phyloP scores from a whole-genome alignment of 2,888 invertebrate species.

The Philaethria dido region DNA sequence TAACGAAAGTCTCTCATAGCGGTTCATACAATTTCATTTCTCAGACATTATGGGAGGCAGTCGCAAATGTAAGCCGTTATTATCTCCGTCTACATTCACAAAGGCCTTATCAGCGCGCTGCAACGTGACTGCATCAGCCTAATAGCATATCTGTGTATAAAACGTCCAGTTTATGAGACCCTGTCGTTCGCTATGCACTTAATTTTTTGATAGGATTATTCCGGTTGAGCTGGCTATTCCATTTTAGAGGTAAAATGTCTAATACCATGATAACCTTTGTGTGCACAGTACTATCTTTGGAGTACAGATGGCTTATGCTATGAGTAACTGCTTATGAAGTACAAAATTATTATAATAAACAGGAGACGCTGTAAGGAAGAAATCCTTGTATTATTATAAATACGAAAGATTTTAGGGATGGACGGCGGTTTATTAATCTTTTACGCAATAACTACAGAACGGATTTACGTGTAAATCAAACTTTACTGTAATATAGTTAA shows the following conservation, averaged over 20 bases:
- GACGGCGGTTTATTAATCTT: no score
- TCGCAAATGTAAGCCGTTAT: constrained; percentile 37
- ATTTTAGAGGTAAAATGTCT: constrained; percentile 11
- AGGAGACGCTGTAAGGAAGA: no score
- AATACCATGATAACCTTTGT: not conserved
- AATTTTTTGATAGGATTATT: constrained; percentile 30
- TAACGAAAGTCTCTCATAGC: not conserved
- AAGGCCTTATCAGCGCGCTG: constrained; percentile 42
- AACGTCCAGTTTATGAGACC: constrained; percentile 34
- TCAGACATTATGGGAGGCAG: constrained; percentile 7
- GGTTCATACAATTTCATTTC: constrained; percentile 13
- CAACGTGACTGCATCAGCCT: constrained; percentile 42
- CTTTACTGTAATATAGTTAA: no score
- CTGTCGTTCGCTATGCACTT: constrained; percentile 32
- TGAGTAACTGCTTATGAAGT: not conserved
- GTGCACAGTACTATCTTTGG: not conserved
- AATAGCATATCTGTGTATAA: constrained; percentile 37
- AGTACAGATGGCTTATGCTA: not conserved
- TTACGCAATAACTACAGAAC: no score
- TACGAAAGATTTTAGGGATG: no score
- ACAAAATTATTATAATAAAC: no score
- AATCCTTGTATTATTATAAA: no score
- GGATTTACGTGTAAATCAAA: no score
- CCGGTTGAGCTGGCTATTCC: constrained; percentile 2
- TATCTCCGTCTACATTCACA: constrained; percentile 42